Evolutionary conservation across 2,113 vertebrate species (phyloP).

Genomic region (Platichthys flesus): DNA sequence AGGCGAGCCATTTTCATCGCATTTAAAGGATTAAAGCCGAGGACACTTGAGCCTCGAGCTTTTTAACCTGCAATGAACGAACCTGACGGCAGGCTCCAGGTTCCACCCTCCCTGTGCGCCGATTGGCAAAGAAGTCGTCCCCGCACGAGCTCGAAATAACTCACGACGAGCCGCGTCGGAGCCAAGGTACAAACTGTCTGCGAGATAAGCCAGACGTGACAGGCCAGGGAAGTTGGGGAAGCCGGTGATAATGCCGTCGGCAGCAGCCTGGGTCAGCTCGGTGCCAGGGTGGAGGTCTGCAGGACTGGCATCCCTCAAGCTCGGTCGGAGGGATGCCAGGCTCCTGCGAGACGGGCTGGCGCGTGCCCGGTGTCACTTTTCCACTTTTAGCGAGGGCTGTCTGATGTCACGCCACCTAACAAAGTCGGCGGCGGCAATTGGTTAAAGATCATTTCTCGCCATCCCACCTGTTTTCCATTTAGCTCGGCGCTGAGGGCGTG

Average conservation of each 20-base stretch:
- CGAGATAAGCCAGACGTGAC: slow-evolving; percentile 66
- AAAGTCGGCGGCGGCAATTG: slow-evolving; percentile 32
- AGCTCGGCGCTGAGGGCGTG: not conserved
- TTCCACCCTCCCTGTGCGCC: slow-evolving; percentile 32
- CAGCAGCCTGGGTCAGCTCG: slow-evolving; percentile 58
- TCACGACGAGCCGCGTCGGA: slow-evolving; percentile 36
- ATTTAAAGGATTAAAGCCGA: not conserved
- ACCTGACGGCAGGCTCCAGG: slow-evolving; percentile 41
- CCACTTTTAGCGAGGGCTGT: slow-evolving; percentile 28
- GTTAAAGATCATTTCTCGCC: slow-evolving; percentile 27
- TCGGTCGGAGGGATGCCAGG: slow-evolving; percentile 35
- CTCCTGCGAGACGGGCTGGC: slow-evolving; percentile 46
- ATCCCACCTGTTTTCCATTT: slow-evolving; percentile 34
- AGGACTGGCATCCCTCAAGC: slow-evolving; percentile 40
- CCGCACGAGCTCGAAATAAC: slow-evolving; percentile 35
- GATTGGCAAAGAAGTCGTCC: slow-evolving; percentile 33
- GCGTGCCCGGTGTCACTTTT: slow-evolving; percentile 34
- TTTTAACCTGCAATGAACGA: slow-evolving; percentile 39
- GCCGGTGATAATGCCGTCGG: slow-evolving; percentile 60
- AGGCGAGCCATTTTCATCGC: not conserved
- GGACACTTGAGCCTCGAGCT: not conserved
- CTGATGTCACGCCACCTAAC: slow-evolving; percentile 21
- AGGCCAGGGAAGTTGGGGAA: slow-evolving; percentile 60
- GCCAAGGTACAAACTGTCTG: slow-evolving; percentile 60
- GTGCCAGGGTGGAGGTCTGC: slow-evolving; percentile 62